Evolutionary conservation across 2,797 vertebrate genomes (phyloP), one percentile per base, ranked within the genome.

Genomic region (Carcharodon carcharias): DNA sequence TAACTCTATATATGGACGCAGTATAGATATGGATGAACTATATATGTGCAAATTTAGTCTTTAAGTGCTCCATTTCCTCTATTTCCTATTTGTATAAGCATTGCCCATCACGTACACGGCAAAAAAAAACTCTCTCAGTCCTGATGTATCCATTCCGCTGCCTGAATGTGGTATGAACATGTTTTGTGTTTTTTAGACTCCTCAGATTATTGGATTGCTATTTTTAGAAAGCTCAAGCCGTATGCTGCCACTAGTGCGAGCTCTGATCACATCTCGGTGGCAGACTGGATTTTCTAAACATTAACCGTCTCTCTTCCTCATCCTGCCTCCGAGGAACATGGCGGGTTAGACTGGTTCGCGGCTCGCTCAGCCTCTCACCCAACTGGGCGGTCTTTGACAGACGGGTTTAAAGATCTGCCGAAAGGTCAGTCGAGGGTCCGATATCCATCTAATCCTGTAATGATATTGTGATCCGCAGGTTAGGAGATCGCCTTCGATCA

Each of bases 141-240:
- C n/a, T 45, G n/a, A 67, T 93, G 61, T 93, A 91, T 67, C 63
- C 63, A 93, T 93, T 67, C 61, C n/a, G 61, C 91, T 93, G 89
- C 58, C 89, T 92, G 89, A 92, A 92, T 92, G 91, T 65, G 63
- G 18, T 93, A 65, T 26, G 63, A 67, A 93, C 91, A 93, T 65
- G 63, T n/a, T 67, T 69, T 95, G 94, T 95, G 28, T 95, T 69
- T 95, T 7, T 69, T 95, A 95, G 63, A 45, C 92, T 95, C 93
- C 94, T 95, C 67, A 95, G 23, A 73, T 95, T 97, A 96, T 96
- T 96, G 95, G 96, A 96, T 96, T 96, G 97, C 97, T 98, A 99
- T 98, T 98, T 98, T 98, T 98, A 98, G 98, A 97, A 96, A 96
- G 97, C 97, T 97, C 98, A 98, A 97, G 97, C 97, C 97, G 97